Percentiles rank a stretch among this genome's conserved stretches.
Evolutionary conservation across 1,140 invertebrate species (phyloP).

Genomic region (Penaeus chinensis): DNA sequence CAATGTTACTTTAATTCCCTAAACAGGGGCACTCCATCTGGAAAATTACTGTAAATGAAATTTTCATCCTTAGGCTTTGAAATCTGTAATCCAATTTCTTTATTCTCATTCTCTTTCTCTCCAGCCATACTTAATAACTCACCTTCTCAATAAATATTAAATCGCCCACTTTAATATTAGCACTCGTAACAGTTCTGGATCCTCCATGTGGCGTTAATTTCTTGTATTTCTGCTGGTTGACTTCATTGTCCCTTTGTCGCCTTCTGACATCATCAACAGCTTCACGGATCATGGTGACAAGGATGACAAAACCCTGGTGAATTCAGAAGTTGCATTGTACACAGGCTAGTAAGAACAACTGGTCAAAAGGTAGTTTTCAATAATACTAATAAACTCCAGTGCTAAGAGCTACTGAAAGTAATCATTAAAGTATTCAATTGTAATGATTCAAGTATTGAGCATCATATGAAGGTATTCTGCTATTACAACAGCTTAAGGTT

Average conservation of each 20-base stretch:
- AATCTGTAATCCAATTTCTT: neutral
- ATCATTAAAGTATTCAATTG: too few relatives aligned
- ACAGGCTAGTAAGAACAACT: too few relatives aligned
- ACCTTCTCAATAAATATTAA: conserved; percentile 59
- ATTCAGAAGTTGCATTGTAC: neutral
- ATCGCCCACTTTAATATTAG: conserved; percentile 69
- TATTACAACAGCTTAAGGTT: neutral
- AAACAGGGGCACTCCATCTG: too few relatives aligned
- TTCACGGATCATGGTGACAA: conserved; percentile 95
- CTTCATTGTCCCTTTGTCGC: conserved; percentile 70
- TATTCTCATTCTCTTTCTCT: neutral
- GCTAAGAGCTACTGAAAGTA: too few relatives aligned
- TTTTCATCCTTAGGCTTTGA: neutral
- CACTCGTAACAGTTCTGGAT: conserved; percentile 67
- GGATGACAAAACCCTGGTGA: conserved; percentile 88
- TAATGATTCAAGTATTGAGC: neutral
- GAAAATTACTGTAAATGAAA: too few relatives aligned
- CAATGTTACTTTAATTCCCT: too few relatives aligned
- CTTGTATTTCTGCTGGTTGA: conserved; percentile 71
- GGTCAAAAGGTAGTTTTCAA: conserved; percentile 59
- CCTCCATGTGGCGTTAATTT: conserved; percentile 70
- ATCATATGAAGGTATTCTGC: neutral
- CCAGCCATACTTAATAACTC: neutral
- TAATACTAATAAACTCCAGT: neutral
- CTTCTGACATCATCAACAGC: conserved; percentile 95